Percentiles rank a stretch among this genome's conserved stretches.
These are phyloP conservation scores for Tinea pellionella DNA, from an alignment of 2,888 invertebrate genomes.

Conservation along the genomic window DNA sequence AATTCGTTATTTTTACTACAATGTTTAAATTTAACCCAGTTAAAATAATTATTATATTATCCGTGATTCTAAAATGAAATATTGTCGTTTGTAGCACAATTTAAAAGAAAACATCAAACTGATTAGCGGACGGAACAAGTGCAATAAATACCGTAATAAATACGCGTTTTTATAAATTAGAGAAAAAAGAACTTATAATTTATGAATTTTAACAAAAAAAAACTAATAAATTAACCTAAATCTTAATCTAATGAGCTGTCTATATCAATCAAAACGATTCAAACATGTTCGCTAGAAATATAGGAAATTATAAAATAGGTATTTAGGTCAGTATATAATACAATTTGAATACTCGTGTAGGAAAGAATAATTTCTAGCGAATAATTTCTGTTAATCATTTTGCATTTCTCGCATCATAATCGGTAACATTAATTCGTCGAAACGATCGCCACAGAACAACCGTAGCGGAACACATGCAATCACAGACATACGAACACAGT, in stretches of 20 bases:
- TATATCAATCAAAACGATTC: slow-evolving; percentile 14
- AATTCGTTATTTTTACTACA: no score
- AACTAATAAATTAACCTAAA: slow-evolving; percentile 24
- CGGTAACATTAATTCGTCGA: neutral
- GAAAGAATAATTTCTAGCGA: neutral
- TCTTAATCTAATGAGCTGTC: slow-evolving; percentile 34
- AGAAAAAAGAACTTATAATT: slow-evolving; percentile 36
- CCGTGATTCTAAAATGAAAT: no score
- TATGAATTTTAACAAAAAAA: neutral
- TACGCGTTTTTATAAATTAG: slow-evolving; percentile 39
- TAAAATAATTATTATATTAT: no score
- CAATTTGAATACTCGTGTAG: neutral
- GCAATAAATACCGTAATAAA: slow-evolving; percentile 34
- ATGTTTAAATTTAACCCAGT: no score
- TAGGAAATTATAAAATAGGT: neutral
- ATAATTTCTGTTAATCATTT: neutral
- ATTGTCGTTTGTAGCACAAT: neutral
- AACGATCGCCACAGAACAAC: neutral
- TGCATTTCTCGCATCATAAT: neutral
- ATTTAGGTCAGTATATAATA: neutral
- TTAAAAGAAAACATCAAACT: neutral
- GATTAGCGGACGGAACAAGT: neutral
- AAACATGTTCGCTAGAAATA: neutral
- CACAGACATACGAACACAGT: slow-evolving; percentile 10
- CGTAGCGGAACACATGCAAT: slow-evolving; percentile 26